A percentile compares a stretch with the other conserved stretches of the same genome.
These are phyloP conservation scores for Vesta saturnalis DNA, from an alignment of 2,888 invertebrate genomes.

Conservation along the genomic window DNA sequence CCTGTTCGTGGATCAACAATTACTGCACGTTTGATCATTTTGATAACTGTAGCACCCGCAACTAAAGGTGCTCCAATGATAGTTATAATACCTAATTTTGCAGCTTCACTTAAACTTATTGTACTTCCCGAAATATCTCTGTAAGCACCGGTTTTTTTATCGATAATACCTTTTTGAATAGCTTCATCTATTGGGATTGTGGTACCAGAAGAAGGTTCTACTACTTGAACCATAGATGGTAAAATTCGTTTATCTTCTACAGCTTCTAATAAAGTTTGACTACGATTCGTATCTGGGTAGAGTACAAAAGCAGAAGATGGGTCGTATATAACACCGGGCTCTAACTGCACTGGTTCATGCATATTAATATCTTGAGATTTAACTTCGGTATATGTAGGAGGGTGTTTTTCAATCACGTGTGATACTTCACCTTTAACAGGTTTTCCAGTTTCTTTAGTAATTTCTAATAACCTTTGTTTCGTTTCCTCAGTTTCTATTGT, in stretches of 20 bases:
- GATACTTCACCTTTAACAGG: slow-evolving; percentile 79
- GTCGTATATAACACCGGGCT: slow-evolving; percentile 80
- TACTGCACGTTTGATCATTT: slow-evolving; percentile 65
- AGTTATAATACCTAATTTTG: slow-evolving; percentile 79
- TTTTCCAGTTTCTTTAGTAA: slow-evolving; percentile 77
- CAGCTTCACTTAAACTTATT: slow-evolving; percentile 77
- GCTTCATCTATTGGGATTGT: slow-evolving; percentile 79
- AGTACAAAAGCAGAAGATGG: slow-evolving; percentile 80
- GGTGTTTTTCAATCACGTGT: slow-evolving; percentile 63
- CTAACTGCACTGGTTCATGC: slow-evolving; percentile 78
- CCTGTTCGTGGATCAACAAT: slow-evolving; percentile 84
- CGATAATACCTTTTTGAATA: slow-evolving; percentile 76
- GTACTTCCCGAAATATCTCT: slow-evolving; percentile 72
- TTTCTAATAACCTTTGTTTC: slow-evolving; percentile 73
- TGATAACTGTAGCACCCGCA: slow-evolving; percentile 74
- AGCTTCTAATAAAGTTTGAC: slow-evolving; percentile 78
- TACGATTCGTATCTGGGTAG: slow-evolving; percentile 75
- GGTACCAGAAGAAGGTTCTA: slow-evolving; percentile 75
- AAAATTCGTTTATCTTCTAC: slow-evolving; percentile 80
- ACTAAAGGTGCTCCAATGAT: slow-evolving; percentile 80
- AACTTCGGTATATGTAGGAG: slow-evolving; percentile 64
- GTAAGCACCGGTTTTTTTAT: slow-evolving; percentile 76
- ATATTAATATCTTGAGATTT: slow-evolving; percentile 58
- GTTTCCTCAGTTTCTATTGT: slow-evolving; percentile 63
- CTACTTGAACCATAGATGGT: slow-evolving; percentile 72